Base-by-base conservation (phyloP, 2,888 invertebrate genomes). In the Amphipyra tragopoginis region DNA sequence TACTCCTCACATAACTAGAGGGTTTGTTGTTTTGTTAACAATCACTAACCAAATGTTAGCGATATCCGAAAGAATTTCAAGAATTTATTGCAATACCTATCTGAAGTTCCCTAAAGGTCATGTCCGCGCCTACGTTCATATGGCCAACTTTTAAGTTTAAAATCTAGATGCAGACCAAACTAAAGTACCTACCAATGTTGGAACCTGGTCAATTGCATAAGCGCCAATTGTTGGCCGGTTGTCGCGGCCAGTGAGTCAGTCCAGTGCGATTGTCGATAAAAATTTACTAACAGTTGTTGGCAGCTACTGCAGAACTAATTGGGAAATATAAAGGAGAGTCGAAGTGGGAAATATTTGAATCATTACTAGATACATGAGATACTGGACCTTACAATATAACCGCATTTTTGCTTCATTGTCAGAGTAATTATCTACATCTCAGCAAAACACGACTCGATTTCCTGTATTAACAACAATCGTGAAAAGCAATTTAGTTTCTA, bases 201-300 rank as follows among this genome's bases (percentile, higher is more conserved):
- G 86, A 86, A 84, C 81, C 83, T 86, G 86, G 85, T 86, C 84
- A 87, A 86, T 92, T 92, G 91, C 90, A 90, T 90, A 91, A 91
- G 89, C 84, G 85, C 83, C 87, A 88, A 89, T 83, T 85, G 84
- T 83, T 77, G 78, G 79, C 83, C 57, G 76, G 79, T 75, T 77
- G 81, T 80, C 82, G 83, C 76, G 77, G 81, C 79, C 79, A 80
- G 74, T 86, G 86, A 88, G 77, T 87, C 87, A 84, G 82, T 82
- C 80, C 73, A 5, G 86, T 82, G 83, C 78, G 80, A 82, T 84
- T 82, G 78, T 76, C 78, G 80, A 83, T 86, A 87, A 88, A 87
- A 85, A 81, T 64, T 75, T 72, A 75, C 82, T 83, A 65, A 81
- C 79, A 81, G 79, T 81, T 82, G 81, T 88, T 91, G 90, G 88